Evolutionary conservation across 2,888 invertebrate species (phyloP).

Genomic region (Sussaba pulchella): DNA sequence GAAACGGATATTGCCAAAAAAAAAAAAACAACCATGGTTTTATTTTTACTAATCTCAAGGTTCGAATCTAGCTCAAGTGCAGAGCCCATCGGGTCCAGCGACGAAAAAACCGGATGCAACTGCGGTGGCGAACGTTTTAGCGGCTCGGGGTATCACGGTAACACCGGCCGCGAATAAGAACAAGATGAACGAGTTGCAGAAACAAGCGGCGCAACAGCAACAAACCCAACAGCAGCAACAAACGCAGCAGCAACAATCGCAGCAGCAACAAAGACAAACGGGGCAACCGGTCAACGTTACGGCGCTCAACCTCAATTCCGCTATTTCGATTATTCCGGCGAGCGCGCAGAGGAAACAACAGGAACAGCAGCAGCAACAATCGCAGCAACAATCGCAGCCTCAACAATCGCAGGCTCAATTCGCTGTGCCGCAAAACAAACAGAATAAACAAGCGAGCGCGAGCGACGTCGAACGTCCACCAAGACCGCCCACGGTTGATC

Average conservation of each 20-base stretch:
- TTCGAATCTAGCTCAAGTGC: slow-evolving; percentile 81
- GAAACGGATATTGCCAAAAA: slow-evolving; percentile 18
- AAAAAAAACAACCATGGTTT: slow-evolving; percentile 39
- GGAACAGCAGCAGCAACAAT: slow-evolving; percentile 79
- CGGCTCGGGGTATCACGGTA: slow-evolving; percentile 91
- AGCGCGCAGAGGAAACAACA: slow-evolving; percentile 82
- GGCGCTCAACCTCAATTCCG: slow-evolving; percentile 86
- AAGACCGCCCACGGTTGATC: slow-evolving; percentile 84
- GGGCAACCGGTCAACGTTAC: slow-evolving; percentile 79
- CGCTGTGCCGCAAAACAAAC: slow-evolving; percentile 83
- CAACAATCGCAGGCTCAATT: slow-evolving; percentile 79
- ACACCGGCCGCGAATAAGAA: slow-evolving; percentile 88
- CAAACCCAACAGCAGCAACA: slow-evolving; percentile 77
- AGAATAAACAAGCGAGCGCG: slow-evolving; percentile 71
- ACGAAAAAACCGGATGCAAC: slow-evolving; percentile 89
- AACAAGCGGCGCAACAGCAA: slow-evolving; percentile 77
- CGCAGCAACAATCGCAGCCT: slow-evolving; percentile 74
- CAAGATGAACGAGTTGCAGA: slow-evolving; percentile 76
- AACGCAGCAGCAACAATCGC: slow-evolving; percentile 68
- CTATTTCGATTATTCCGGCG: slow-evolving; percentile 87
- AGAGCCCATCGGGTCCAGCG: slow-evolving; percentile 73
- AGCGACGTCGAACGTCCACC: slow-evolving; percentile 84
- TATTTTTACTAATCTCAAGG: slow-evolving; percentile 77
- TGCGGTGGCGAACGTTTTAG: slow-evolving; percentile 91
- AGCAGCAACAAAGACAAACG: slow-evolving; percentile 80